A percentile compares a stretch with the other conserved stretches of the same genome.
Evolutionary conservation across 2,888 invertebrate genomes (phyloP).

Genomic region (Prostheceraeus crozeri): DNA sequence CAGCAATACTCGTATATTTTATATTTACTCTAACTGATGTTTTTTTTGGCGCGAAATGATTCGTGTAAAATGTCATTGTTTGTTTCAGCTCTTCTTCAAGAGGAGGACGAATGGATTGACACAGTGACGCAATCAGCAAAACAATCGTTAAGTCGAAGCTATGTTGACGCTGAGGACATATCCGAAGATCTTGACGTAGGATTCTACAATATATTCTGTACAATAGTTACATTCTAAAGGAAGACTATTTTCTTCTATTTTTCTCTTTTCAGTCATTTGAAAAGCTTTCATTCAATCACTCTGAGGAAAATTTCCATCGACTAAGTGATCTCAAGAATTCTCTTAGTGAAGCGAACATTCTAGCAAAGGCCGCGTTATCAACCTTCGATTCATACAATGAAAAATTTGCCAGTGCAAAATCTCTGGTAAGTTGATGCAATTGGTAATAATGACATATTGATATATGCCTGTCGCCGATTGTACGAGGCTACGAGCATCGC

Average conservation of each 20-base stretch:
- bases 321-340: slow-evolving; percentile 31
- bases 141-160: slow-evolving; percentile 28
- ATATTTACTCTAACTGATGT: no score
- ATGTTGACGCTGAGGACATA: slow-evolving; percentile 32
- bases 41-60: no score
- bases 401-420: no score
- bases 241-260: background rate
- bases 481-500: no score
- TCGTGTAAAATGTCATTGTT: no score
- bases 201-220: no score
- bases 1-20: no score
- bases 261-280: slow-evolving; percentile 29
- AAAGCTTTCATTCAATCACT: slow-evolving; percentile 30
- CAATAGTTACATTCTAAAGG: background rate
- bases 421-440: no score
- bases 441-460: no score
- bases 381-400: no score
- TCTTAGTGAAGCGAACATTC: slow-evolving; percentile 22
- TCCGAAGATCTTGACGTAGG: slow-evolving; percentile 32
- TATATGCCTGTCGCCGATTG: no score
- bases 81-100: slow-evolving; percentile 28
- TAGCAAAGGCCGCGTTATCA: no score
- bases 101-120: slow-evolving; percentile 28
- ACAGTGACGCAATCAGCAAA: slow-evolving; percentile 28
- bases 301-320: slow-evolving; percentile 32